phyloP scores from a whole-genome alignment of 2,797 vertebrate genomes.

The Delichon dasypus region DNA sequence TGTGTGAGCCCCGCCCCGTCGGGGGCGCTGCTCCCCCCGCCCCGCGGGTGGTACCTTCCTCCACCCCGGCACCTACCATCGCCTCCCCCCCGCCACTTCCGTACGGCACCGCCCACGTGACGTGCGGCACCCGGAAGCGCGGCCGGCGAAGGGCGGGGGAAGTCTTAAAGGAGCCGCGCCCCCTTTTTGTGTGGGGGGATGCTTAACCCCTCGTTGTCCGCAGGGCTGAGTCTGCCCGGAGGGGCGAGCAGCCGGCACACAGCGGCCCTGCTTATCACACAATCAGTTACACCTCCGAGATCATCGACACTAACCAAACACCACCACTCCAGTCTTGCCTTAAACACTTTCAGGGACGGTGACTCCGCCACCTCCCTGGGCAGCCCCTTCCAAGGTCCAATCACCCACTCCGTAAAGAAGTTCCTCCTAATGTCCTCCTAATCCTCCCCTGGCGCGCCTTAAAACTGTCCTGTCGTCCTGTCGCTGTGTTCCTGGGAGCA shows the following conservation, averaged over 20 bases:
- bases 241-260: too few relatives aligned
- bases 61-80: neutral
- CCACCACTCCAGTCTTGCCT: too few relatives aligned
- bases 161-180: neutral
- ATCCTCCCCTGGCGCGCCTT: too few relatives aligned
- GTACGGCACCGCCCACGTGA: neutral
- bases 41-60: neutral
- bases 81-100: fast-evolving
- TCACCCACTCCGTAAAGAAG: neutral
- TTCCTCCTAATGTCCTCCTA: neutral
- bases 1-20: fast-evolving
- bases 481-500: neutral
- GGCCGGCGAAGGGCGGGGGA: fast-evolving
- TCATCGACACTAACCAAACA: neutral
- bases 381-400: neutral
- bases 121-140: neutral
- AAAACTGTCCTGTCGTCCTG: too few relatives aligned
- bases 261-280: too few relatives aligned
- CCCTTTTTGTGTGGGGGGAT: fast-evolving
- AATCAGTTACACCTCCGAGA: neutral
- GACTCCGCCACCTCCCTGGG: neutral
- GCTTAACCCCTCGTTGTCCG: neutral
- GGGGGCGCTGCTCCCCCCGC: fast-evolving
- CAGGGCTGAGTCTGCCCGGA: neutral
- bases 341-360: neutral